These are phyloP conservation scores for Marronus borbonicus DNA, from an alignment of 2,888 invertebrate species.

Conservation along the genomic window DNA sequence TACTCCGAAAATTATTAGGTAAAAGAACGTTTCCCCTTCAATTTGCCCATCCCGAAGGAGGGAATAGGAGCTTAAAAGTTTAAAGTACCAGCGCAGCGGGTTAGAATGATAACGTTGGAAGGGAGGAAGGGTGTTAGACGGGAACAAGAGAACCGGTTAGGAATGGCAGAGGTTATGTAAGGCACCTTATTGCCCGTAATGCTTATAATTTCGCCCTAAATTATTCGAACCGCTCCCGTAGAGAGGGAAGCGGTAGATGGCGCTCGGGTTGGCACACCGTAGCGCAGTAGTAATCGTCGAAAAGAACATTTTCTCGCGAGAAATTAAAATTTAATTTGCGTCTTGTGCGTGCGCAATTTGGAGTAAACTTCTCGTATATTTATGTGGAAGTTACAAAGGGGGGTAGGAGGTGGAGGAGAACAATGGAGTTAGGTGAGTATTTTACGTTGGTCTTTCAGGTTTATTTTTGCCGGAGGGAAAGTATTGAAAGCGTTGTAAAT, in stretches of 20 bases:
- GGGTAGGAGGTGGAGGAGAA: no score
- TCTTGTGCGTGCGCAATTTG: slow-evolving; percentile 12
- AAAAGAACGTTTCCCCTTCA: background rate
- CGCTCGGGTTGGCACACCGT: background rate
- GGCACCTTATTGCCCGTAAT: slow-evolving; percentile 13
- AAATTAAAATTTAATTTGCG: slow-evolving; percentile 38
- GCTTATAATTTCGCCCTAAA: slow-evolving; percentile 17
- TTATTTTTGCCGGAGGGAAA: no score
- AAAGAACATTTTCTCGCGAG: slow-evolving; percentile 18
- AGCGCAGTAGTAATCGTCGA: slow-evolving; percentile 6
- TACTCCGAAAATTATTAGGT: no score
- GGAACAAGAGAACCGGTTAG: no score
- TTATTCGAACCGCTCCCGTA: slow-evolving; percentile 9
- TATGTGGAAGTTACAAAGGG: no score
- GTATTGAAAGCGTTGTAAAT: no score
- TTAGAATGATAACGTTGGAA: no score
- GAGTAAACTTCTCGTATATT: background rate
- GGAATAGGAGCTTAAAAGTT: background rate
- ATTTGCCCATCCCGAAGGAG: background rate
- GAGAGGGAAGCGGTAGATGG: slow-evolving; percentile 3
- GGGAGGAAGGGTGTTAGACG: no score
- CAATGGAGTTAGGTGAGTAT: no score
- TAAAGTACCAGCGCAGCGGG: background rate
- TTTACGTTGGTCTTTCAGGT: no score
- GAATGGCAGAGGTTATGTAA: background rate